phyloP scores from a whole-genome alignment of 2,113 vertebrate genomes.

The Rissa tridactyla region DNA sequence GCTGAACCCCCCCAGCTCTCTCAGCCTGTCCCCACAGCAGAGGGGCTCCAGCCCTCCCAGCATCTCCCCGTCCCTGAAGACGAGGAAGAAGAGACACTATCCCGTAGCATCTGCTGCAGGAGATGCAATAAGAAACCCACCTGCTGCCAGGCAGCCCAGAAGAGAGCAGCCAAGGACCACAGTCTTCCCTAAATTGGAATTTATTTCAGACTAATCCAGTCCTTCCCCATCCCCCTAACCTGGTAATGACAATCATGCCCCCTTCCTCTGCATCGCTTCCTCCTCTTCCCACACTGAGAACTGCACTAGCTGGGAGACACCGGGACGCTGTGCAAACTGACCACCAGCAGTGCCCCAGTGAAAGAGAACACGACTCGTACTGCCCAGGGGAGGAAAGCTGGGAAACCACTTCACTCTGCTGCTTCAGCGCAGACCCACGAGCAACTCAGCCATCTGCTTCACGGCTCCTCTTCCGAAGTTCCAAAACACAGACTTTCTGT shows the following conservation, averaged over 20 bases:
- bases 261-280: background rate
- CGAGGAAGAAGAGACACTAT: background rate
- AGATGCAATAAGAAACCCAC: background rate
- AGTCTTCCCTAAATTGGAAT: background rate
- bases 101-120: background rate
- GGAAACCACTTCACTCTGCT: no score
- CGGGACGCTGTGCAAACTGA: rapidly evolving
- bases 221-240: background rate
- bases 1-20: background rate
- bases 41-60: no score
- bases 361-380: background rate
- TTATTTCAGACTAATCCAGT: no score
- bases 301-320: background rate
- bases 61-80: no score
- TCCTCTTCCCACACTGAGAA: background rate
- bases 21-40: no score
- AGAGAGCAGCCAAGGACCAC: no score
- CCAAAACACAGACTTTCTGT: background rate
- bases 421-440: background rate
- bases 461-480: background rate
- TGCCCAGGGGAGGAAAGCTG: background rate
- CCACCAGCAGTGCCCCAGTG: background rate
- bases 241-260: no score
- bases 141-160: background rate
- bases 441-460: background rate